Conservation (phyloP, 1,140 invertebrate species). For the Meloidogyne chitwoodi region DNA sequence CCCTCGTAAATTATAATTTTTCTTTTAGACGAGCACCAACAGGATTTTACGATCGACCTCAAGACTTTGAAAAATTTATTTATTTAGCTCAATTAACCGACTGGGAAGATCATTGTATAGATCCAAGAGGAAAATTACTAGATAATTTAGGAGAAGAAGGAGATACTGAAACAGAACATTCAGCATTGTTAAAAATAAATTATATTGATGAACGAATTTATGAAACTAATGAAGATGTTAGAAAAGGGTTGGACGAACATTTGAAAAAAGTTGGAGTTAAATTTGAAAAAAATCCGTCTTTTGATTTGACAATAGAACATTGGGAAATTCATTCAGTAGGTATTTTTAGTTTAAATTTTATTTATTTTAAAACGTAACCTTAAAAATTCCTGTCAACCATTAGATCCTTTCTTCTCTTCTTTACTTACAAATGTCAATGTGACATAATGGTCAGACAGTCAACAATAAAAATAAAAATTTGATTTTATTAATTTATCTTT, state of each 20-base stretch:
- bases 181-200: slow-evolving; percentile 74
- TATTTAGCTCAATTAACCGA: slow-evolving; percentile 34
- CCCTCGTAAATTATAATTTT: too few relatives aligned
- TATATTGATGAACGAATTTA: slow-evolving; percentile 72
- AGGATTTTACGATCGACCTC: slow-evolving; percentile 39
- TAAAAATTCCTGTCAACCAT: too few relatives aligned
- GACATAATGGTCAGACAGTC: too few relatives aligned
- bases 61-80: slow-evolving; percentile 41
- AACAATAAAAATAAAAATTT: too few relatives aligned
- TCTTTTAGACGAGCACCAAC: slow-evolving; percentile 6
- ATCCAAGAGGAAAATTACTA: slow-evolving; percentile 65
- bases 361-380: slow-evolving; percentile 62
- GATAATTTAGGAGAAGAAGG: slow-evolving; percentile 71
- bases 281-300: not conserved
- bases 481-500: too few relatives aligned
- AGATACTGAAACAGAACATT: slow-evolving; percentile 73
- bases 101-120: slow-evolving; percentile 39
- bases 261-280: not conserved
- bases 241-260: slow-evolving; percentile 62
- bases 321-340: slow-evolving; percentile 64
- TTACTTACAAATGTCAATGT: too few relatives aligned
- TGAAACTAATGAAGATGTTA: slow-evolving; percentile 61
- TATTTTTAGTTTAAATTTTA: slow-evolving; percentile 19
- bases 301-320: slow-evolving; percentile 46
- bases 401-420: too few relatives aligned